A percentile compares a stretch with the other conserved stretches of the same genome.
Conservation (phyloP, 2,888 invertebrate species). For the Tetropium fuscum region DNA sequence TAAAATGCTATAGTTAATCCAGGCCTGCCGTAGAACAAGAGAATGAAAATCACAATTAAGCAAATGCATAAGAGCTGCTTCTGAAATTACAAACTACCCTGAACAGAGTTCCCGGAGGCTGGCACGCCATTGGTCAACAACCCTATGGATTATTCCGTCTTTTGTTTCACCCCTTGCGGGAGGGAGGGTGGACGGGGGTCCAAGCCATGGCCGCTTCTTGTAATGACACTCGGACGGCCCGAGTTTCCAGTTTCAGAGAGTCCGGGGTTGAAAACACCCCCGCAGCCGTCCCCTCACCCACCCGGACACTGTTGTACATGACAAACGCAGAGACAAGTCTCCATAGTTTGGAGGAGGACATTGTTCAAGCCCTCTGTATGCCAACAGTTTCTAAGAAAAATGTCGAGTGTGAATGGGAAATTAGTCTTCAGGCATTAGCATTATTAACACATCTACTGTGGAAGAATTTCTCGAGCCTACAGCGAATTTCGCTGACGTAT, state of each 20-base stretch:
- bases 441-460: conserved; percentile 3
- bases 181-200: conserved; percentile 54
- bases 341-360: conserved; percentile 44
- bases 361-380: conserved; percentile 48
- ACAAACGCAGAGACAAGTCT: conserved; percentile 53
- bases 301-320: conserved; percentile 45
- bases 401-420: conserved; percentile 10
- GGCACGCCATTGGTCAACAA: conserved; percentile 65
- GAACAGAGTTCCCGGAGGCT: conserved; percentile 33
- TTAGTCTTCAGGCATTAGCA: conserved; percentile 15
- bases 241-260: conserved; percentile 59
- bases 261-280: conserved; percentile 42
- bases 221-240: conserved; percentile 66
- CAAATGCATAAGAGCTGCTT: conserved; percentile 42
- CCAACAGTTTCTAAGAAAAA: conserved; percentile 43
- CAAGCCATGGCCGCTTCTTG: conserved; percentile 65
- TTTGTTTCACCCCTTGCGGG: conserved; percentile 64
- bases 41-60: conserved; percentile 41
- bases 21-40: neutral
- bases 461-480: too few species aligned
- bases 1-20: too few species aligned
- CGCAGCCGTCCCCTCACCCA: conserved; percentile 37
- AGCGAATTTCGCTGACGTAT: too few species aligned
- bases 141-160: conserved; percentile 67
- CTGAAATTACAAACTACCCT: conserved; percentile 38